phyloP scores from a whole-genome alignment of 2,888 invertebrate genomes.

The Schizaphis graminum region DNA sequence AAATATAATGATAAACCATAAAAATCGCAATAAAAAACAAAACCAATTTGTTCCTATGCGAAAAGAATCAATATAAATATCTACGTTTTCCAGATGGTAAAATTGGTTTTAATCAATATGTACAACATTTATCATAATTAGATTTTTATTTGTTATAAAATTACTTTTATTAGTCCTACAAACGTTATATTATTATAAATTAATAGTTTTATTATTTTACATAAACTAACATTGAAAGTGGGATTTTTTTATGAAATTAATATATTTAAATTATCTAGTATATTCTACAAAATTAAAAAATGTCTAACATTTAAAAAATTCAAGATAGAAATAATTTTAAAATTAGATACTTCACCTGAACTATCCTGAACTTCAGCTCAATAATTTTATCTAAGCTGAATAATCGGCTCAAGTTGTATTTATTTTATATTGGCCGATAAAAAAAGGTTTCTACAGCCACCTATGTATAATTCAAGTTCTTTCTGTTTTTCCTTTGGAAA shows the following conservation, averaged over 20 bases:
- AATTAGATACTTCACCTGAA: not conserved
- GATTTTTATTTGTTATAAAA: not conserved
- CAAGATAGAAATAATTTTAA: not conserved
- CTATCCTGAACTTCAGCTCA: not conserved
- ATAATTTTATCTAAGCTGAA: not conserved
- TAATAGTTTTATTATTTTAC: not conserved
- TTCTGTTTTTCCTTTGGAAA: not conserved
- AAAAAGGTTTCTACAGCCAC: not conserved
- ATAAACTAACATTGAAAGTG: not conserved
- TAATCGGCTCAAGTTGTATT: not conserved
- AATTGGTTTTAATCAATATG: not conserved
- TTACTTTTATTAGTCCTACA: not conserved
- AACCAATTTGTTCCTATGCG: not conserved
- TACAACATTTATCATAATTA: not conserved
- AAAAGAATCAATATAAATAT: conserved; percentile 32
- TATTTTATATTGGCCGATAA: conserved; percentile 23
- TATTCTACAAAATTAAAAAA: not conserved
- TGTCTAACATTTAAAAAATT: not conserved
- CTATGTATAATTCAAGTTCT: not conserved
- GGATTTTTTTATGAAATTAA: not conserved
- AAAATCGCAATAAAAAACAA: conserved; percentile 30
- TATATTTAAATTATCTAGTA: not conserved
- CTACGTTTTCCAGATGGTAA: not conserved
- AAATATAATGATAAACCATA: conserved; percentile 35
- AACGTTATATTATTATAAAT: not conserved